A percentile compares a stretch with the other conserved stretches of the same genome.
These are phyloP conservation scores for Cranoglanis bouderius DNA, from an alignment of 2,113 vertebrate genomes.

Conservation along the genomic window DNA sequence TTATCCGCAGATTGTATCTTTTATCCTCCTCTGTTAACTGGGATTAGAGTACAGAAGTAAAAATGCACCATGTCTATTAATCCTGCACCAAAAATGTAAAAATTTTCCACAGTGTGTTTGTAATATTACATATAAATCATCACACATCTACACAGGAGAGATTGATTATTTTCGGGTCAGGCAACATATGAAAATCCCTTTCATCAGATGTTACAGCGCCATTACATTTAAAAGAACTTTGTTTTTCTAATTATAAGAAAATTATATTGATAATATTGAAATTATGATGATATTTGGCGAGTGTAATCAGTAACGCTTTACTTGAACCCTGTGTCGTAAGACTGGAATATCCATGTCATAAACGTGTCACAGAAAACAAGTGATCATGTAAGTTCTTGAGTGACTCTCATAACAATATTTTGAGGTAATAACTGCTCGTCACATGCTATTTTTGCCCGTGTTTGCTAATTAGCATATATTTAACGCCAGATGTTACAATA, in stretches of 20 bases:
- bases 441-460: not conserved
- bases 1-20: not conserved
- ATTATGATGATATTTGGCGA: too few relatives aligned
- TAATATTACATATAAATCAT: not conserved
- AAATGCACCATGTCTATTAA: not conserved
- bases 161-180: not conserved
- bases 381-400: not conserved
- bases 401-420: not conserved
- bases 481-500: not conserved
- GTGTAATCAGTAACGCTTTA: not conserved
- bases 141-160: not conserved
- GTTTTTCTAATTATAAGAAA: not conserved
- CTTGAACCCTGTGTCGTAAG: not conserved
- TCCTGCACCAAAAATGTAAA: not conserved
- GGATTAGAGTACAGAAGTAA: not conserved
- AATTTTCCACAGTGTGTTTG: not conserved
- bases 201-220: slow-evolving; percentile 58
- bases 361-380: not conserved
- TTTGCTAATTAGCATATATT: not conserved
- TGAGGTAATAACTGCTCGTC: not conserved
- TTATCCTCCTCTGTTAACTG: not conserved
- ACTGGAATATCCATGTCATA: not conserved
- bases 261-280: too few relatives aligned
- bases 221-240: not conserved
- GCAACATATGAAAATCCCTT: slow-evolving; percentile 66